Conservation (phyloP, 2,797 vertebrate genomes). For the Apogon talboti region DNA sequence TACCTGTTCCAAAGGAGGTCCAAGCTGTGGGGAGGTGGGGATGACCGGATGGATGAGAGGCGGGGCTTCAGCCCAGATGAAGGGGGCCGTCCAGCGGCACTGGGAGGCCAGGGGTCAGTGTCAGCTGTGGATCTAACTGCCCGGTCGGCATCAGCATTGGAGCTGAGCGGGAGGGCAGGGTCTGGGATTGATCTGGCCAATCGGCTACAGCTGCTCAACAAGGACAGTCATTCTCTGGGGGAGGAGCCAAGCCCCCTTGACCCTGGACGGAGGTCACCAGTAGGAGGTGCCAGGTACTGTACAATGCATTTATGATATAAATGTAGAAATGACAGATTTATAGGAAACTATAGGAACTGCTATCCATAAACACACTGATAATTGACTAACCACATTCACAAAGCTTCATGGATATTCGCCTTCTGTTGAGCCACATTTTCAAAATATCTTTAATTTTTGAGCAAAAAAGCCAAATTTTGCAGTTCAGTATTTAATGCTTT, state of each 20-base stretch:
- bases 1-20: slow-evolving; percentile 99
- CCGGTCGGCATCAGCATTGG: slow-evolving; percentile 67
- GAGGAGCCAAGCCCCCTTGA: slow-evolving; percentile 94
- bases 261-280: slow-evolving; percentile 94
- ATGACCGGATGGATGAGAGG: slow-evolving; percentile 81
- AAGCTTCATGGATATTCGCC: too few relatives aligned
- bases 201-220: slow-evolving; percentile 95
- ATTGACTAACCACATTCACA: too few relatives aligned
- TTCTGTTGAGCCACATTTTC: too few relatives aligned
- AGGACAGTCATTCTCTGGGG: slow-evolving; percentile 96
- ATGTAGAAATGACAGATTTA: background rate
- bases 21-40: slow-evolving; percentile 98
- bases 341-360: too few relatives aligned
- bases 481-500: too few relatives aligned
- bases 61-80: slow-evolving; percentile 75
- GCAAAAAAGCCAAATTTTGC: too few relatives aligned
- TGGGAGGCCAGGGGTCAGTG: slow-evolving; percentile 83
- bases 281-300: slow-evolving; percentile 93
- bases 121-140: slow-evolving; percentile 81
- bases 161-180: slow-evolving; percentile 83
- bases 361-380: too few relatives aligned
- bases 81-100: slow-evolving; percentile 90
- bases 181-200: slow-evolving; percentile 88
- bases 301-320: background rate
- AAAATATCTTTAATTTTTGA: too few relatives aligned